A percentile compares a stretch with the other conserved stretches of the same genome.
Evolutionary conservation across 2,113 vertebrate genomes (phyloP).

Genomic region (Protomyctophum bolini): DNA sequence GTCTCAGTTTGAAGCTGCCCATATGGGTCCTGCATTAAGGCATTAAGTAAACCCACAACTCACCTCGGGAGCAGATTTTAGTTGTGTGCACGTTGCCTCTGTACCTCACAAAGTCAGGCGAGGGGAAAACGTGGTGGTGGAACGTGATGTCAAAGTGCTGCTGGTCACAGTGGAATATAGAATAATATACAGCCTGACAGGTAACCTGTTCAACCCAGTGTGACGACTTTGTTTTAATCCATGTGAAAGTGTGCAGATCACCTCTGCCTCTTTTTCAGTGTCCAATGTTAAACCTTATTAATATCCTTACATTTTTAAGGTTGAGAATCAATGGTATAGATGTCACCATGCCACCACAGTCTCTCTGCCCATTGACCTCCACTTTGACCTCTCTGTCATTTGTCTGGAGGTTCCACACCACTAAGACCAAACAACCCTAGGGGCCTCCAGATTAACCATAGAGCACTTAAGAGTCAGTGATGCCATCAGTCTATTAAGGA

Average conservation of each 20-base stretch:
- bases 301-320: neutral
- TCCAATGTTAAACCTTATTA: too few relatives aligned
- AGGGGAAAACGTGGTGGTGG: neutral
- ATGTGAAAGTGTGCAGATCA: too few relatives aligned
- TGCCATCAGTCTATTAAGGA: neutral
- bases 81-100: too few relatives aligned
- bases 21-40: slow-evolving; percentile 2
- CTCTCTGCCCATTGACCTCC: neutral
- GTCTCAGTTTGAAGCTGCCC: neutral
- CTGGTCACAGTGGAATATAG: neutral
- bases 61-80: neutral
- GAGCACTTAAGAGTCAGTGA: neutral
- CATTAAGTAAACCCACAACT: neutral
- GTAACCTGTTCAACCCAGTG: too few relatives aligned
- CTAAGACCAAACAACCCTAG: neutral
- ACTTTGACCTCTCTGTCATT: slow-evolving; percentile 8
- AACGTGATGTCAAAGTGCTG: neutral
- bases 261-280: too few relatives aligned
- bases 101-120: neutral
- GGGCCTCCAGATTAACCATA: neutral
- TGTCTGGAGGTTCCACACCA: slow-evolving; percentile 1
- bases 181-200: too few relatives aligned
- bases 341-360: neutral
- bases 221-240: too few relatives aligned
- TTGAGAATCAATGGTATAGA: neutral